phyloP scores from a whole-genome alignment of 2,888 invertebrate genomes.

The Trisateles emortualis region DNA sequence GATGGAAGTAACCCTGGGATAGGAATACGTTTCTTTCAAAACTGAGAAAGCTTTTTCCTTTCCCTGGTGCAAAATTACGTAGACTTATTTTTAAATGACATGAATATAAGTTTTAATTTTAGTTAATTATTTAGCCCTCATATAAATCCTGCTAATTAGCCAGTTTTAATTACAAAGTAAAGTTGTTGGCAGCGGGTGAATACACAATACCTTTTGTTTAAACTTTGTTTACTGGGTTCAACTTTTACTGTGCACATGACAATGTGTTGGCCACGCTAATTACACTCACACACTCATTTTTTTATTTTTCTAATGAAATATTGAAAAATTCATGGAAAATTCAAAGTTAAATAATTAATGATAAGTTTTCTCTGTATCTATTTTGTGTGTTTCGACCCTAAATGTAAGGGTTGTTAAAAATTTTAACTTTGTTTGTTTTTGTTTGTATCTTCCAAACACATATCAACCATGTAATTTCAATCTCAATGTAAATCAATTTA shows the following conservation, averaged over 20 bases:
- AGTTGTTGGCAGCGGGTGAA: slow-evolving; percentile 18
- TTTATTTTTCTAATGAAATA: not conserved
- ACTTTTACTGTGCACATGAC: slow-evolving; percentile 25
- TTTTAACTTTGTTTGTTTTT: too few species aligned
- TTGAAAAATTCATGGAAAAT: not conserved
- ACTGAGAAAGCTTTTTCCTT: too few species aligned
- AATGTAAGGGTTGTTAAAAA: too few species aligned
- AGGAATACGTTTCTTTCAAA: too few species aligned
- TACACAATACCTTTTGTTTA: slow-evolving; percentile 33
- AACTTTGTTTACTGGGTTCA: slow-evolving; percentile 34
- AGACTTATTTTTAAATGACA: not conserved
- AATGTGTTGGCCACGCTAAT: slow-evolving; percentile 10
- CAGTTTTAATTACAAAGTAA: slow-evolving; percentile 43
- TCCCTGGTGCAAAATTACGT: too few species aligned
- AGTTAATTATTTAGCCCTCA: slow-evolving; percentile 41
- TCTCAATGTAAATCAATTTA: too few species aligned
- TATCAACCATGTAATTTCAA: too few species aligned
- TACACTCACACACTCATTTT: not conserved
- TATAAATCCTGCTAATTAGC: slow-evolving; percentile 40
- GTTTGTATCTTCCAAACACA: too few species aligned
- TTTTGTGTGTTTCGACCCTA: too few species aligned
- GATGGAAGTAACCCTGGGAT: too few species aligned
- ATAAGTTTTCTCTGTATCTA: too few species aligned
- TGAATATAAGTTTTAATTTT: slow-evolving; percentile 32
- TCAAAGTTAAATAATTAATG: too few species aligned